A percentile compares a stretch with the other conserved stretches of the same genome.
These are phyloP conservation scores for Dicyrtoma fusca DNA, from an alignment of 2,888 invertebrate genomes.

Conservation along the genomic window DNA sequence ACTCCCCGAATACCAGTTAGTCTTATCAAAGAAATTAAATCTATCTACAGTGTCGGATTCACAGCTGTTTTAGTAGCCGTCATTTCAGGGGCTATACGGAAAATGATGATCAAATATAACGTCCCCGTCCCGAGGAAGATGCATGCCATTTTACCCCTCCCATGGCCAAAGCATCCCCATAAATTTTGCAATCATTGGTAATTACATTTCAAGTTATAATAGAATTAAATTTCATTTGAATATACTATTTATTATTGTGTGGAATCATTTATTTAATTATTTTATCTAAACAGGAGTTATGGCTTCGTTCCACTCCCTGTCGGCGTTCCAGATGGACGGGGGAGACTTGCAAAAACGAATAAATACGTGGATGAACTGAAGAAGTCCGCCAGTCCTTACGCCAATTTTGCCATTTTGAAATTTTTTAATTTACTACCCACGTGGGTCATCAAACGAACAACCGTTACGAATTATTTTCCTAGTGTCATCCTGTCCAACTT, in stretches of 20 bases:
- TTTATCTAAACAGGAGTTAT: conserved; percentile 44
- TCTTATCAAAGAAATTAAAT: conserved; percentile 50
- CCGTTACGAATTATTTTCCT: conserved; percentile 50
- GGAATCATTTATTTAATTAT: neutral
- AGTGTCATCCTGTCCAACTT: conserved; percentile 52
- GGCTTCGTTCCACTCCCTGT: conserved; percentile 51
- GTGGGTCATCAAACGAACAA: conserved; percentile 48
- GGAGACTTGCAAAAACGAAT: conserved; percentile 44
- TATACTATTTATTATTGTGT: neutral
- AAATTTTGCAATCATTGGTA: conserved; percentile 54
- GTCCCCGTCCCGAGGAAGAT: conserved; percentile 50
- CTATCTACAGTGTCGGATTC: conserved; percentile 45
- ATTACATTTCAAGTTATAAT: neutral
- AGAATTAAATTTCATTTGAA: too few relatives aligned
- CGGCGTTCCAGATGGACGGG: conserved; percentile 39
- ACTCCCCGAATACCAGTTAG: conserved; percentile 46
- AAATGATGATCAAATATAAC: conserved; percentile 51
- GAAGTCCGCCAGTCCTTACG: conserved; percentile 47
- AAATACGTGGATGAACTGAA: conserved; percentile 48
- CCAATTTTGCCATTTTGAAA: conserved; percentile 50
- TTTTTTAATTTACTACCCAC: conserved; percentile 52
- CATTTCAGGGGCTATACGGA: conserved; percentile 48
- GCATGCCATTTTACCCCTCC: conserved; percentile 53
- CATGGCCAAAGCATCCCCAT: conserved; percentile 54
- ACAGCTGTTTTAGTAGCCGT: conserved; percentile 52